Conservation (phyloP, 2,113 vertebrate genomes). For the Daubentonia madagascariensis region DNA sequence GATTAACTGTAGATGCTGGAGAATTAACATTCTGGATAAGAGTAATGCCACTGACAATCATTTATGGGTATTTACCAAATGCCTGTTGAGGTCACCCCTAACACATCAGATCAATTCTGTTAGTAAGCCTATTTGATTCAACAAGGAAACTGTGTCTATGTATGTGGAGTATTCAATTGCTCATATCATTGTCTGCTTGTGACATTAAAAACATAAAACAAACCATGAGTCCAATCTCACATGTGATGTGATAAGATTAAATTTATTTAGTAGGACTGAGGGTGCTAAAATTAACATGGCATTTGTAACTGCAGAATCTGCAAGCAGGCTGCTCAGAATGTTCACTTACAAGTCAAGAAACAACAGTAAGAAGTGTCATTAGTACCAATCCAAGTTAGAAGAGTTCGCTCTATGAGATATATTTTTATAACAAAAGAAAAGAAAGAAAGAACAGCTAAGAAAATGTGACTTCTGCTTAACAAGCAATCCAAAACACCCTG, state of each 20-base stretch:
- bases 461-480: not conserved
- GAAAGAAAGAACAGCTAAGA: not conserved
- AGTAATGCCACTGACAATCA: not conserved
- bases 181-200: not conserved
- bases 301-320: not conserved
- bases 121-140: not conserved
- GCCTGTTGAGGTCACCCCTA: not conserved
- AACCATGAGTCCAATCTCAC: not conserved
- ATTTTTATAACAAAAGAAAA: not conserved
- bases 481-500: not conserved
- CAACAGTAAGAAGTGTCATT: not conserved
- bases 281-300: not conserved
- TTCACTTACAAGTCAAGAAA: constrained; percentile 1
- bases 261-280: not conserved
- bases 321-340: not conserved
- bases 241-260: not conserved
- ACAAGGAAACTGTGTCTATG: not conserved
- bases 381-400: not conserved
- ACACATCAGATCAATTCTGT: not conserved
- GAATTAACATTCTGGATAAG: not conserved
- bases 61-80: not conserved
- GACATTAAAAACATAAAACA: not conserved
- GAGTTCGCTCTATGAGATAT: not conserved
- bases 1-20: not conserved
- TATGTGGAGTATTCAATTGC: not conserved